Evolutionary conservation across 2,888 invertebrate species (phyloP).

Genomic region (Tenthredo mesomela): DNA sequence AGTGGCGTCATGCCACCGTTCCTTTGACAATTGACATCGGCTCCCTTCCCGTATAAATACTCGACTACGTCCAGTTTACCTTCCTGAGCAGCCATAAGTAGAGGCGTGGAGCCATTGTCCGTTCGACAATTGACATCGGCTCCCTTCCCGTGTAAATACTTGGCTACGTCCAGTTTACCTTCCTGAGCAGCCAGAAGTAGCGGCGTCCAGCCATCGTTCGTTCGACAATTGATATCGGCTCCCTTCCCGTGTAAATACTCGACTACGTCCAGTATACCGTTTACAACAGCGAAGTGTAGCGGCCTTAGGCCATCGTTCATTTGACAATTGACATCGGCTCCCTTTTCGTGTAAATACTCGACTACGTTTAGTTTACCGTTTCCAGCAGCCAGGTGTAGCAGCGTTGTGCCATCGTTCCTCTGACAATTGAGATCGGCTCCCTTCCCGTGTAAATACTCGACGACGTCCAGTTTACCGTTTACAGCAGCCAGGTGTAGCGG

Average conservation of each 20-base stretch:
- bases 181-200: too few relatives aligned
- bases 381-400: neutral
- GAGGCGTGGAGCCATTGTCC: too few relatives aligned
- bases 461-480: conserved; percentile 79
- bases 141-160: too few relatives aligned
- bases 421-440: neutral
- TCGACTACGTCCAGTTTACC: conserved; percentile 80
- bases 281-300: neutral
- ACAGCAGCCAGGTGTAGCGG: too few relatives aligned
- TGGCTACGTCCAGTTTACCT: too few relatives aligned
- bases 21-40: neutral
- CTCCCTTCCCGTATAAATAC: neutral
- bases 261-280: neutral
- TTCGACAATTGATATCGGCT: conserved; percentile 77
- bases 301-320: neutral
- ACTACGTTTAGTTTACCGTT: conserved; percentile 83
- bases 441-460: conserved; percentile 67
- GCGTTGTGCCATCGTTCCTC: neutral
- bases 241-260: too few relatives aligned
- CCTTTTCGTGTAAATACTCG: neutral
- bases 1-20: neutral
- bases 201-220: conserved; percentile 75
- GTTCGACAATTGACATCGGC: too few relatives aligned
- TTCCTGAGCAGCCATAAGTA: too few relatives aligned
- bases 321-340: neutral